Base-by-base conservation (phyloP, 2,113 vertebrate species). In the Tenrec ecaudatus region DNA sequence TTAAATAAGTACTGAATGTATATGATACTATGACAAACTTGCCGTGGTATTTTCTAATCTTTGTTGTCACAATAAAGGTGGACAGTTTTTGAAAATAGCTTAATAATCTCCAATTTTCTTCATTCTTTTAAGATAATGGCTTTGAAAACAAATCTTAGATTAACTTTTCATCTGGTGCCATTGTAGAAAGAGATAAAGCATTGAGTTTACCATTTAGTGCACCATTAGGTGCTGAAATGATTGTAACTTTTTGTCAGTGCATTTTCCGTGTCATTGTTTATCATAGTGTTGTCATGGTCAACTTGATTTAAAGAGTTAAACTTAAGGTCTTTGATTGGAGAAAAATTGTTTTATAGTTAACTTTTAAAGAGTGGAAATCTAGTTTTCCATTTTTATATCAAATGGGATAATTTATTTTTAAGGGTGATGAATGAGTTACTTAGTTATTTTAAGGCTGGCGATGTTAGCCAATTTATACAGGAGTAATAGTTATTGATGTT, bases 271-370 rank as follows among this genome's bases (percentile, higher is more conserved):
- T 83, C 76, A 82, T 58, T 86, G 7, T 92, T 93, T 23, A 78
- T 94, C 27, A 58, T 60, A 31, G 31, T 85, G 85, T 93, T 53
- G 47, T 73, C 10, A 38, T 64, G 23, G 19, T 38, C 19, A 89
- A 20, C 23, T 76, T 75, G 31, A 90, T 84, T 90, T 92, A 92
- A 60, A 64, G 25, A 8, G 76, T 5, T 88, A 40, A 92, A 16
- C 22, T 78, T 85, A n/a, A 69, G 27, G 71, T 22, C 83, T 53
- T 85, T 71, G 38, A 80, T 82, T 33, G 29, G 88, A 29, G 69
- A 62, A 14, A 90, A 82, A 62, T 85, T 94, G 40, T 11, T 66
- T 95, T 83, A 79, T 66, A 82, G 53, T 91, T n/a, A 75, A 79
- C 36, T 53, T 3, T 93, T 43, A 53, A 60, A 79, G 43, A 47